Evolutionary conservation across 2,888 invertebrate species (phyloP).

Genomic region (Patella pellucida): DNA sequence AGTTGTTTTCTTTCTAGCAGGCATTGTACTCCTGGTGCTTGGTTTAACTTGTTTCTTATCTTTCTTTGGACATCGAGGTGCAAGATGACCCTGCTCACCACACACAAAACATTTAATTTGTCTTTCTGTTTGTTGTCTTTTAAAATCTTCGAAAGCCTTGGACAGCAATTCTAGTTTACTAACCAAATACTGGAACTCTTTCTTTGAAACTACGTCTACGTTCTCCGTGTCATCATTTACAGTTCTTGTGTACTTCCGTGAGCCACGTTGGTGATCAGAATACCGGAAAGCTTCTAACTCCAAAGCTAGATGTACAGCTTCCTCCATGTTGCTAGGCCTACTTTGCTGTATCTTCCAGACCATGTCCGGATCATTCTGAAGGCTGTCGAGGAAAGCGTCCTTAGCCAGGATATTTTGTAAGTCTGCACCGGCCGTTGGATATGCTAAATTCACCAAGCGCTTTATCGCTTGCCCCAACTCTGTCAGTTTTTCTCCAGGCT

Average conservation of each 20-base stretch:
- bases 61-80: neutral
- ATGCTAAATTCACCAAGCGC: neutral
- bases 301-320: constrained; percentile 13
- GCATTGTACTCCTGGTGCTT: neutral
- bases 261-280: neutral
- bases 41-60: neutral
- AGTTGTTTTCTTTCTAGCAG: neutral
- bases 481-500: neutral
- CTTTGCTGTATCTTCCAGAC: constrained; percentile 6
- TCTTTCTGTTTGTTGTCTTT: neutral
- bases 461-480: neutral
- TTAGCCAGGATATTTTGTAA: constrained; percentile 10
- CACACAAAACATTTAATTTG: neutral
- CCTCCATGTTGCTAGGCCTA: constrained; percentile 13
- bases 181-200: too few relatives aligned
- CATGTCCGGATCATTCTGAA: neutral
- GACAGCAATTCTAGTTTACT: too few relatives aligned
- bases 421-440: neutral
- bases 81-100: neutral
- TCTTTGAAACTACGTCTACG: too few relatives aligned
- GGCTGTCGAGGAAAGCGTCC: neutral
- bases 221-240: neutral
- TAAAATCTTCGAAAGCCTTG: neutral
- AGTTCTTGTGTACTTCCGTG: neutral
- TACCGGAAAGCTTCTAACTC: neutral